Evolutionary conservation across 2,113 vertebrate species (phyloP).

Genomic region (Paramormyrops kingsleyae): DNA sequence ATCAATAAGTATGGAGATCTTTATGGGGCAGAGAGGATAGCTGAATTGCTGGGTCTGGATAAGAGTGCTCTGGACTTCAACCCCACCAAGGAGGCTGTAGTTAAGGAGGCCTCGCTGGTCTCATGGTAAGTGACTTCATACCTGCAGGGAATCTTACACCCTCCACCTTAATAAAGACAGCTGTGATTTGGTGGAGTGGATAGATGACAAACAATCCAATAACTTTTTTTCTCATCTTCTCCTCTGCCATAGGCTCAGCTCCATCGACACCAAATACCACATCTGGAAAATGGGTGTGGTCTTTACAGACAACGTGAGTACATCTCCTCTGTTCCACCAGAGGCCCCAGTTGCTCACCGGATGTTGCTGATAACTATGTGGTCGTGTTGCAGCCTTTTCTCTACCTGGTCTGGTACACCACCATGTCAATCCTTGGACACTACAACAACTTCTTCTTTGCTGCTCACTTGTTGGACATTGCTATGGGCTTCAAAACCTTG

Average conservation of each 20-base stretch:
- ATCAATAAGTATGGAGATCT: constrained; percentile 97
- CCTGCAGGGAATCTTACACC: not conserved
- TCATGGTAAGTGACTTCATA: constrained; percentile 68
- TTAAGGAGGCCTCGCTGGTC: constrained; percentile 81
- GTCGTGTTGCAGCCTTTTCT: constrained; percentile 75
- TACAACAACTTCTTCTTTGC: constrained; percentile 99
- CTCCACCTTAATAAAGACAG: not conserved
- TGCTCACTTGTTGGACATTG: constrained; percentile 91
- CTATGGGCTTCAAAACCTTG: constrained; percentile 97
- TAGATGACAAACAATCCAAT: not conserved
- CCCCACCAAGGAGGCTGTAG: constrained; percentile 78
- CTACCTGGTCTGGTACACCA: constrained; percentile 95
- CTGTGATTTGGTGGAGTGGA: not conserved
- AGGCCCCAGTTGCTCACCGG: not conserved
- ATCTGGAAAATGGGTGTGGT: constrained; percentile 96
- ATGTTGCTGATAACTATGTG: not conserved
- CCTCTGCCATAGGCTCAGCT: constrained; percentile 76
- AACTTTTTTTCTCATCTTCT: constrained; percentile 1
- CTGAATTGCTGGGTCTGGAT: constrained; percentile 90
- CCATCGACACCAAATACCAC: constrained; percentile 91
- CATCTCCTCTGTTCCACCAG: not conserved
- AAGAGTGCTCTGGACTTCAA: constrained; percentile 95
- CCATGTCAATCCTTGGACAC: constrained; percentile 96
- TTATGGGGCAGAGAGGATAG: constrained; percentile 91
- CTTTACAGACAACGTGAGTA: constrained; percentile 94